Conservation (phyloP, 37 sponge, comb jelly and placozoan species). For the Dysidea cf. avara region DNA sequence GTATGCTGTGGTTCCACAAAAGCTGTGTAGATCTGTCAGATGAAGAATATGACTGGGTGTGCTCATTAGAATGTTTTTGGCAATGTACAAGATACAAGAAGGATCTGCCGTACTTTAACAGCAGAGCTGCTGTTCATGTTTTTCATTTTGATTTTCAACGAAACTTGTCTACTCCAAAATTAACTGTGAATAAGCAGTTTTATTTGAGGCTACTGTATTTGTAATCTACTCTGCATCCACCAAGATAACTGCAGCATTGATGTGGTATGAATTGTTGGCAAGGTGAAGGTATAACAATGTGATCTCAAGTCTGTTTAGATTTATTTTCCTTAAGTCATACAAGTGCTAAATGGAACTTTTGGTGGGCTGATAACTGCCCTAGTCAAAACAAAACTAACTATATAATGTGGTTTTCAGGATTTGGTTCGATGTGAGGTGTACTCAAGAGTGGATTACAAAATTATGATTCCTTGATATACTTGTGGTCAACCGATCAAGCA, state of each 20-base stretch:
- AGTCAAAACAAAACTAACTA: conserved; percentile 50
- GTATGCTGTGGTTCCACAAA: conserved; percentile 22
- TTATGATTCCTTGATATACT: conserved; percentile 42
- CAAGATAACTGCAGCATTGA: conserved; percentile 13
- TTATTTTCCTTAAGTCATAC: conserved; percentile 33
- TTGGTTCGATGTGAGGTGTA: conserved; percentile 32
- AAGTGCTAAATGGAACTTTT: conserved; percentile 44
- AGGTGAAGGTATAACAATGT: conserved; percentile 43
- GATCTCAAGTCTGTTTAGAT: conserved; percentile 28
- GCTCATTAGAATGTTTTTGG: conserved; percentile 5
- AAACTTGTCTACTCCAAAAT: conserved; percentile 55
- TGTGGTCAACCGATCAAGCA: conserved; percentile 49
- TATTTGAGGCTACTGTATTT: conserved; percentile 56
- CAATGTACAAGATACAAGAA: conserved; percentile 8
- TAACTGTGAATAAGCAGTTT: conserved; percentile 54
- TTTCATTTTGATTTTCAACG: conserved; percentile 66
- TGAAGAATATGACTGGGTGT: neutral
- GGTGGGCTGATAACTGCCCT: conserved; percentile 64
- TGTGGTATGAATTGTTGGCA: conserved; percentile 43
- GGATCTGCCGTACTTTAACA: conserved; percentile 13
- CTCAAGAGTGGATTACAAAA: conserved; percentile 46
- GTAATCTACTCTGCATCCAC: conserved; percentile 47
- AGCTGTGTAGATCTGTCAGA: conserved; percentile 6
- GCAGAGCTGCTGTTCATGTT: conserved; percentile 2
- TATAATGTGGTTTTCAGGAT: conserved; percentile 48